A percentile compares a stretch with the other conserved stretches of the same genome.
Conservation (phyloP, 2,888 invertebrate genomes). For the Spilarctia lutea region DNA sequence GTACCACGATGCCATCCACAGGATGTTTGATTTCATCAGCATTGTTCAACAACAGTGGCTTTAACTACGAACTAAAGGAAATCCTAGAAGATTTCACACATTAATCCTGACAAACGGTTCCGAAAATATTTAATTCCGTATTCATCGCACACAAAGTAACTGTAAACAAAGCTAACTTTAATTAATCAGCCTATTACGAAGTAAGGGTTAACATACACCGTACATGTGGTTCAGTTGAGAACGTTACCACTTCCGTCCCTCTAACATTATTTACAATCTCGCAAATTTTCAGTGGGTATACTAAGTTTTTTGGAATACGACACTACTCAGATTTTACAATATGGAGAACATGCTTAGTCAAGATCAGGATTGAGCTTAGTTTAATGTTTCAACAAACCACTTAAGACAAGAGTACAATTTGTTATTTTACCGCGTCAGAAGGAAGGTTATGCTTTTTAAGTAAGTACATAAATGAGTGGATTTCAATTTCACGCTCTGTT, state of each 20-base stretch:
- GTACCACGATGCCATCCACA: too few relatives aligned
- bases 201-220: constrained; percentile 2
- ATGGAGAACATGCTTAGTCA: background rate
- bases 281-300: constrained; percentile 34
- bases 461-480: background rate
- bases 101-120: background rate
- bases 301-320: constrained; percentile 24
- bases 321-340: constrained; percentile 25
- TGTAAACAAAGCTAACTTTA: constrained; percentile 14
- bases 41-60: background rate
- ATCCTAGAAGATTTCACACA: background rate
- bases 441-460: background rate
- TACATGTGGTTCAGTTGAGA: background rate
- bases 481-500: too few relatives aligned
- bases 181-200: constrained; percentile 13
- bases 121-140: constrained; percentile 4
- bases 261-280: constrained; percentile 43
- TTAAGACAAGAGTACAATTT: too few relatives aligned
- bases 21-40: background rate
- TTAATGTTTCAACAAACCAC: background rate
- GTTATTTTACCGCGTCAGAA: background rate
- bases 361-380: background rate
- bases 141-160: constrained; percentile 9
- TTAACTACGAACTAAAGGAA: constrained; percentile 6
- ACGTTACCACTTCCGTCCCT: constrained; percentile 39